Conservation (phyloP, 2,888 invertebrate species). For the Andrena camellia region DNA sequence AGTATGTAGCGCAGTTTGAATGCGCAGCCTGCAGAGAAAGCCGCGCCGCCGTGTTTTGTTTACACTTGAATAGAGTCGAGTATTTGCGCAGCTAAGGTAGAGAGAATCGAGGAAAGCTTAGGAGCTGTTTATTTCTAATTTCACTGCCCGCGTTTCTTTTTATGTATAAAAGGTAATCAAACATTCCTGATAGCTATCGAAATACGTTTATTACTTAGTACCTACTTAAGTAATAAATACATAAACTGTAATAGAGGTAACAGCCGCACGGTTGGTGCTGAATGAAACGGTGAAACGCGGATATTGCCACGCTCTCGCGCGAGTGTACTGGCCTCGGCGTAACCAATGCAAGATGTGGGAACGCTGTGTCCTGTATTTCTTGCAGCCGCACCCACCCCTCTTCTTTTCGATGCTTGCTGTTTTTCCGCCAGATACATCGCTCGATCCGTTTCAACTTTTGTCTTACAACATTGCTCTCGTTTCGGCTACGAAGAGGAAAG, state of each 20-base stretch:
- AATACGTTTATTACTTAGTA: too few relatives aligned
- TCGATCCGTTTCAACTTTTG: conserved; percentile 1
- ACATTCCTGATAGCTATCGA: too few relatives aligned
- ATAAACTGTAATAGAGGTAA: not conserved
- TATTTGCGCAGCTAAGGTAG: not conserved
- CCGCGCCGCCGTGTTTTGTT: conserved; percentile 8
- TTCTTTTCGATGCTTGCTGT: conserved; percentile 5
- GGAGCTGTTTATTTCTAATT: conserved; percentile 5
- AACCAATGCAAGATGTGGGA: conserved; percentile 73
- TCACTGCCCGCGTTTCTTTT: not conserved
- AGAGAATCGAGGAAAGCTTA: not conserved
- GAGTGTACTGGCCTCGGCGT: conserved; percentile 14
- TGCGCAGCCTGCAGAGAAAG: conserved; percentile 15
- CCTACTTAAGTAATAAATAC: not conserved
- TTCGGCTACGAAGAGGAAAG: not conserved
- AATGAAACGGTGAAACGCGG: conserved; percentile 60
- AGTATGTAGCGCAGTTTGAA: conserved; percentile 1
- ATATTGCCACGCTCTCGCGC: conserved; percentile 44
- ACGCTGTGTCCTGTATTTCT: conserved; percentile 76
- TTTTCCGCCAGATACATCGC: not conserved
- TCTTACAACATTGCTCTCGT: not conserved
- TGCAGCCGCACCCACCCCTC: not conserved
- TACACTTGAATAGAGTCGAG: conserved; percentile 25
- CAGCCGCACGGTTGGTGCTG: not conserved
- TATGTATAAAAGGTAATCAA: not conserved